Base-by-base conservation (phyloP, 2,888 invertebrate species). In the Plebejus argus region DNA sequence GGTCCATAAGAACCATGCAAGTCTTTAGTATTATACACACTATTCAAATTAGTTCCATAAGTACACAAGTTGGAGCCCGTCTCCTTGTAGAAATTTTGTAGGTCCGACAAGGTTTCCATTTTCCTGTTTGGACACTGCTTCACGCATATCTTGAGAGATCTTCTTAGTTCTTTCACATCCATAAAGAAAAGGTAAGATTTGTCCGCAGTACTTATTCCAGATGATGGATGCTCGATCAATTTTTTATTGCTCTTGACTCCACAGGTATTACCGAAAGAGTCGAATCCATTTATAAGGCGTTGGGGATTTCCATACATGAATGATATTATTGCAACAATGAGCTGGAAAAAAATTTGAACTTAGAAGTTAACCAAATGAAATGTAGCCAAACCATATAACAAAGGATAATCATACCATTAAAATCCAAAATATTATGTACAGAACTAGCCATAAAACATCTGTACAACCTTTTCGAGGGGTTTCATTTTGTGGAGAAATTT, bases 241-340 rank as follows among this genome's bases (percentile, higher is more conserved):
- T 95, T 96, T 82, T 96, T 96, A 89, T 98, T 99, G 81, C 92
- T 94, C 84, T 96, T 96, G 35, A 97, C 96, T 20, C 99, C 99
- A 89, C 99, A 99, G 53, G 98, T 98, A 88, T 99, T 99, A 10
- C 98, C 98, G 93, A 98, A 99, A 78, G 98, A 98, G 89, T 99
- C 98, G 89, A 97, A 98, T 23, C 98, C 98, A 94, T 98, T 98
- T 80, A 98, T 96, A 70, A 98, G 95, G 81, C 98, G 95, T 84
- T 96, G 90, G 0, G 98, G 98, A 90, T 97, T 97, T 23, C 98
- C 98, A 88, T 97, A 98, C 1, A 98, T 97, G 87, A 98, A 96
- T 12, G 98, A 97, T 92, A 98, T 98, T 15, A 96, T 97, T 49
- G 97, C 97, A 82, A 98, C 96, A 82, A 97, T 95, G 84, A 98